Conservation (phyloP, 1,140 invertebrate species). For the Habropoda laboriosa region DNA sequence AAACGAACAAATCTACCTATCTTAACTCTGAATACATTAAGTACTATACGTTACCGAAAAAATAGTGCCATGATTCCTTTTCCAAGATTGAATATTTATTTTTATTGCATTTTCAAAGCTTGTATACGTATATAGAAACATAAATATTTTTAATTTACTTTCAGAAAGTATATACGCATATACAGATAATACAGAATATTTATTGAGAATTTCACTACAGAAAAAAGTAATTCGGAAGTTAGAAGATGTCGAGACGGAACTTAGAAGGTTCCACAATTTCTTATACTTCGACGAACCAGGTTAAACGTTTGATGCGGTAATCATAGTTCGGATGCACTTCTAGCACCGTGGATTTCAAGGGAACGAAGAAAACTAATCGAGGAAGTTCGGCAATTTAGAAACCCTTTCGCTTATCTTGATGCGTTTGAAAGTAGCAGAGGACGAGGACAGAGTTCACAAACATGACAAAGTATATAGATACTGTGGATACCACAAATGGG, state of each 20-base stretch:
- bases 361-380: slow-evolving; percentile 14
- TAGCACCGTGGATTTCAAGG: background rate
- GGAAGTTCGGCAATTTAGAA: background rate
- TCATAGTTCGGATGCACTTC: background rate
- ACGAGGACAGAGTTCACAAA: background rate
- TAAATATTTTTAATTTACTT: no score
- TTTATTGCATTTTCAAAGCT: no score
- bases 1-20: no score
- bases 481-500: background rate
- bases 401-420: slow-evolving; percentile 6
- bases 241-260: background rate
- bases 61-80: no score
- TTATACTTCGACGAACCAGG: background rate
- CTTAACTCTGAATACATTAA: no score
- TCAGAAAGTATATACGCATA: no score
- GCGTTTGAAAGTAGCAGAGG: background rate
- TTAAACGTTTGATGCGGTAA: slow-evolving; percentile 1
- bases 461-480: background rate
- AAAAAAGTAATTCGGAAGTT: no score
- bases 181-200: no score
- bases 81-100: no score
- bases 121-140: no score
- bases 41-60: no score
- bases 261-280: background rate
- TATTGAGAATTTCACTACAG: no score